Evolutionary conservation across 2,888 invertebrate species (phyloP).

Genomic region (Apomyelois bistriatella): DNA sequence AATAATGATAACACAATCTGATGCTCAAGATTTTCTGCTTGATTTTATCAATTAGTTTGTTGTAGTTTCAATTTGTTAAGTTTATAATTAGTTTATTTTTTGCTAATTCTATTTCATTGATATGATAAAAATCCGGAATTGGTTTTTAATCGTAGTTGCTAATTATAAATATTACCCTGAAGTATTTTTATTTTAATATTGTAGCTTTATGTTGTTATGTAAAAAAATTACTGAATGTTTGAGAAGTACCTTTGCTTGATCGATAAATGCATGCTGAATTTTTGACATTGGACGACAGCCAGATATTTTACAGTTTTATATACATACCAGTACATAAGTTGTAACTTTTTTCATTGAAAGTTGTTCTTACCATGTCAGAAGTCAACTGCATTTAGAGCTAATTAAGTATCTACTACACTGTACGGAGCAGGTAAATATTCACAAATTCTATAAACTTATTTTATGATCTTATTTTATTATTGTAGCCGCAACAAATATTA

Average conservation of each 20-base stretch:
- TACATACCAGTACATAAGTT: conserved; percentile 19
- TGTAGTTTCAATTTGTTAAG: conserved; percentile 43
- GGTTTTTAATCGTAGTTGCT: conserved; percentile 49
- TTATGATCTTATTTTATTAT: conserved; percentile 23
- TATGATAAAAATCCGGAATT: conserved; percentile 46
- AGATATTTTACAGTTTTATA: not conserved
- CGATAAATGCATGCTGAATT: conserved; percentile 47
- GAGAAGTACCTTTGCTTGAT: conserved; percentile 41
- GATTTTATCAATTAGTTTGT: conserved; percentile 44
- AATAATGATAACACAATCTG: conserved; percentile 46
- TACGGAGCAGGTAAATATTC: conserved; percentile 30
- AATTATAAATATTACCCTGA: conserved; percentile 33
- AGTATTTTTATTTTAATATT: conserved; percentile 35
- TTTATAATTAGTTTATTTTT: conserved; percentile 51
- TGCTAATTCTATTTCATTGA: conserved; percentile 45
- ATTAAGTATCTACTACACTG: conserved; percentile 27
- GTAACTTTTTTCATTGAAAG: conserved; percentile 15
- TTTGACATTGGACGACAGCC: conserved; percentile 27
- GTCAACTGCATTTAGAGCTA: conserved; percentile 26
- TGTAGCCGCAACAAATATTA: conserved; percentile 26
- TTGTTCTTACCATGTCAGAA: conserved; percentile 26
- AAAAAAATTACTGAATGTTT: conserved; percentile 34
- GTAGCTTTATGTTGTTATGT: conserved; percentile 46
- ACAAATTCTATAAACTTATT: conserved; percentile 14
- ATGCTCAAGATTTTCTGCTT: conserved; percentile 74